Percentiles rank a stretch among this genome's conserved stretches.
Evolutionary conservation across 2,113 vertebrate genomes (phyloP).

Genomic region (Bos javanicus): DNA sequence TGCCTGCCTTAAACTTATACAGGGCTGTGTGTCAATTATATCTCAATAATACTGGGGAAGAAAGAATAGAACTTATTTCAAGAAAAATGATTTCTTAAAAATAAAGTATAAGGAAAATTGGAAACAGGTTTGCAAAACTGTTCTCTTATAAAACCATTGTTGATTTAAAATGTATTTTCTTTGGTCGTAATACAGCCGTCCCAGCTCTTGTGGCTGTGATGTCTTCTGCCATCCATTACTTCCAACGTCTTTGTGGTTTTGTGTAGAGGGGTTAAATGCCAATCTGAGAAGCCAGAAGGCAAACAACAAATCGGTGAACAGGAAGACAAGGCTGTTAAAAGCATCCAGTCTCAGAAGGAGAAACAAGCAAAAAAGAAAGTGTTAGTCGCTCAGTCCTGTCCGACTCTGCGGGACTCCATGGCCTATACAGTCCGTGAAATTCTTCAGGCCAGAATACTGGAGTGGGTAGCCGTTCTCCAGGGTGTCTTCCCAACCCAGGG

Average conservation of each 20-base stretch:
- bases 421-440: neutral
- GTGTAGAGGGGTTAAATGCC: neutral
- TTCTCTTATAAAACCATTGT: neutral
- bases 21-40: neutral
- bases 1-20: neutral
- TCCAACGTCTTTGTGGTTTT: neutral
- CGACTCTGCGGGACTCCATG: neutral
- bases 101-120: neutral
- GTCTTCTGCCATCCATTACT: neutral
- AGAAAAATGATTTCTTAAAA: neutral
- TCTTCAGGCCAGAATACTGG: neutral
- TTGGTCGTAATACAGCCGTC: neutral
- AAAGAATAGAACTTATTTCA: neutral
- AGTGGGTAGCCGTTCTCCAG: neutral
- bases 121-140: neutral
- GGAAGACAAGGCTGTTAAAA: neutral
- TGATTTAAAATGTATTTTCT: neutral
- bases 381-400: neutral
- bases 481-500: neutral
- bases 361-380: neutral
- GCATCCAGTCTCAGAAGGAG: neutral
- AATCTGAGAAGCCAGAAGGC: neutral
- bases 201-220: neutral
- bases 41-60: neutral
- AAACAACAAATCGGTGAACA: neutral